Evolutionary conservation across 2,797 vertebrate genomes (phyloP).

Genomic region (Microcaecilia unicolor): DNA sequence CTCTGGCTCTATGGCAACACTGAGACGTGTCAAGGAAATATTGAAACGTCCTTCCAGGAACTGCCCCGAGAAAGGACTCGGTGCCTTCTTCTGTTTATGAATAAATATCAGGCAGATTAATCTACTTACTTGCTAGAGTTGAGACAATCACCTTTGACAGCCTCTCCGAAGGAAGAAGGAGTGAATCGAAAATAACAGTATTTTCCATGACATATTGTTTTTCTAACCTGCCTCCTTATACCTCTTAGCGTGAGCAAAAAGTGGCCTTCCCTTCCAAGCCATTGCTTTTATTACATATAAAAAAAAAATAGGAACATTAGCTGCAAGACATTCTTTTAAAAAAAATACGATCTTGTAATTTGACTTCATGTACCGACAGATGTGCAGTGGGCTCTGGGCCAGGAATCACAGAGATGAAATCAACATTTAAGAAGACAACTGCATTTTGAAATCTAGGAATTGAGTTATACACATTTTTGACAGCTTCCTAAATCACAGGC

Average conservation of each 20-base stretch:
- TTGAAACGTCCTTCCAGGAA: too few relatives aligned
- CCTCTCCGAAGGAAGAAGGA: neutral
- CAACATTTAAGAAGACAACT: slow-evolving; percentile 43
- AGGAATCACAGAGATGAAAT: slow-evolving; percentile 41
- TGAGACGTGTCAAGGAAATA: too few relatives aligned
- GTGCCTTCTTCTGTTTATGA: too few relatives aligned
- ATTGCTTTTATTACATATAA: slow-evolving; percentile 32
- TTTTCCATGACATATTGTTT: neutral
- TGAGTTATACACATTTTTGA: slow-evolving; percentile 57
- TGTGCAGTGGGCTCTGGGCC: slow-evolving; percentile 43
- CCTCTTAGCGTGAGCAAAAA: slow-evolving; percentile 5
- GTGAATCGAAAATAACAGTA: neutral
- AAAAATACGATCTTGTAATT: slow-evolving; percentile 46
- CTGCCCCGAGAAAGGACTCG: too few relatives aligned
- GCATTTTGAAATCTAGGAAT: slow-evolving; percentile 50
- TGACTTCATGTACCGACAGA: slow-evolving; percentile 47
- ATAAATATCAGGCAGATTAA: neutral
- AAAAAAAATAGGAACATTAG: slow-evolving; percentile 29
- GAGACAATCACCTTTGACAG: neutral
- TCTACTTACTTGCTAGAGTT: neutral
- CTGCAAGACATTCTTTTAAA: slow-evolving; percentile 44
- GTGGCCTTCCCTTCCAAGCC: slow-evolving; percentile 15
- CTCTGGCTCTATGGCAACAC: too few relatives aligned
- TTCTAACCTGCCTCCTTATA: neutral
- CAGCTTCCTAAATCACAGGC: slow-evolving; percentile 59